Conservation (phyloP, 2,113 vertebrate species). For the Marmota monax region DNA sequence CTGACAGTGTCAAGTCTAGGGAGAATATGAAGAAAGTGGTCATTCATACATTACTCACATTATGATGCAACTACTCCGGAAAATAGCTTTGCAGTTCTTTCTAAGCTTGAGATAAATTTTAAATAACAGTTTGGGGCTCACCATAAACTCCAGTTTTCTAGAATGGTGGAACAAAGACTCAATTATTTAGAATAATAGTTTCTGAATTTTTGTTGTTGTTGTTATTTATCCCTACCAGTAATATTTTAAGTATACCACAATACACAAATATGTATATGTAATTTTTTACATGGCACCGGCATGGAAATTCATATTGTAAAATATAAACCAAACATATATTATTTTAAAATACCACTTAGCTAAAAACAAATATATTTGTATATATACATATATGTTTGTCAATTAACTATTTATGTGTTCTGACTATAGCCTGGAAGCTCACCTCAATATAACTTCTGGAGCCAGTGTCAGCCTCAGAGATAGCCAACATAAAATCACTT, state of each 20-base stretch:
- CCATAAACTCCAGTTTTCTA: neutral
- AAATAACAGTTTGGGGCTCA: neutral
- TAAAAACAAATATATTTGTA: neutral
- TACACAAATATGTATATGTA: neutral
- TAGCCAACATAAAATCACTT: neutral
- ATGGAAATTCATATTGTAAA: neutral
- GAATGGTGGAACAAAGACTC: neutral
- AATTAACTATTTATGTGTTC: neutral
- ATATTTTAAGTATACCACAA: neutral
- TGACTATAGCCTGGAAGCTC: neutral
- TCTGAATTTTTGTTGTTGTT: neutral
- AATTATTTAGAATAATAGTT: neutral
- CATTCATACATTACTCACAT: neutral
- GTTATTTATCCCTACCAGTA: neutral
- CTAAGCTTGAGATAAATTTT: neutral
- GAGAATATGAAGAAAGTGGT: neutral
- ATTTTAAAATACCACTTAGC: neutral
- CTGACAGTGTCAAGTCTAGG: neutral
- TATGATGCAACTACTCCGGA: neutral
- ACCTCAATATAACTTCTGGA: rapidly evolving
- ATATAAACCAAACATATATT: neutral
- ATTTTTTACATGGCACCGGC: neutral
- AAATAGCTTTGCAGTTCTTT: neutral
- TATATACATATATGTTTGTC: neutral
- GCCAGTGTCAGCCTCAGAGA: neutral